A percentile compares a stretch with the other conserved stretches of the same genome.
These are phyloP conservation scores for Dascyllus trimaculatus DNA, from an alignment of 2,113 vertebrate genomes.

Conservation along the genomic window DNA sequence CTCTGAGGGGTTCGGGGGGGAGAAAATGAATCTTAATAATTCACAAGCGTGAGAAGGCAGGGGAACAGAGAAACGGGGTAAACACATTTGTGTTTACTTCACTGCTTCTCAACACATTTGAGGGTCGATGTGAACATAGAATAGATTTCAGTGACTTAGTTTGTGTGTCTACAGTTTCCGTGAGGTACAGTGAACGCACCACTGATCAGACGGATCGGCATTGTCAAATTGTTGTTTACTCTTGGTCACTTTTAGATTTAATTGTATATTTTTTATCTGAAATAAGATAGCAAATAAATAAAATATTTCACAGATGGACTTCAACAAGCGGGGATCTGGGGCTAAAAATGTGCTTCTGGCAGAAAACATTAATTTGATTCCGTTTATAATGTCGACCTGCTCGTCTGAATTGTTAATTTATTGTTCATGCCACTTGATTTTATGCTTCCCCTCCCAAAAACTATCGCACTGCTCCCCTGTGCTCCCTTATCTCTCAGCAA, in stretches of 20 bases:
- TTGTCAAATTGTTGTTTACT: no score
- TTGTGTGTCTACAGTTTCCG: neutral
- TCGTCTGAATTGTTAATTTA: conserved; percentile 58
- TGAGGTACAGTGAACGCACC: no score
- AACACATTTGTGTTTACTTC: neutral
- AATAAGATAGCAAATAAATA: neutral
- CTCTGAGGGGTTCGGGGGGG: conserved; percentile 53
- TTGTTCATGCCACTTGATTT: conserved; percentile 56
- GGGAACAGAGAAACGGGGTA: conserved; percentile 10
- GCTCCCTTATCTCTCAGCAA: conserved; percentile 65
- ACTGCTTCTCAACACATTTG: conserved; percentile 35
- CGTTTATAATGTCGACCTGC: conserved; percentile 44
- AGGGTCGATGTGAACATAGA: conserved; percentile 1
- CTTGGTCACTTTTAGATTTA: neutral
- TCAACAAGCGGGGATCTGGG: conserved; percentile 1
- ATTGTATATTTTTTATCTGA: neutral
- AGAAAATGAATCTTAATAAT: conserved; percentile 72
- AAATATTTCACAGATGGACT: neutral
- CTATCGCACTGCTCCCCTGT: conserved; percentile 14
- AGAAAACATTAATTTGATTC: conserved; percentile 48
- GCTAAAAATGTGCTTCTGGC: conserved; percentile 8
- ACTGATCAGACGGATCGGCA: no score
- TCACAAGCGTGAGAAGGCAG: conserved; percentile 34
- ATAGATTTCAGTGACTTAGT: conserved; percentile 2
- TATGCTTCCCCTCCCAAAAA: conserved; percentile 26